Conservation (phyloP, 2,113 vertebrate species). For the Apistogramma diplotaenia region DNA sequence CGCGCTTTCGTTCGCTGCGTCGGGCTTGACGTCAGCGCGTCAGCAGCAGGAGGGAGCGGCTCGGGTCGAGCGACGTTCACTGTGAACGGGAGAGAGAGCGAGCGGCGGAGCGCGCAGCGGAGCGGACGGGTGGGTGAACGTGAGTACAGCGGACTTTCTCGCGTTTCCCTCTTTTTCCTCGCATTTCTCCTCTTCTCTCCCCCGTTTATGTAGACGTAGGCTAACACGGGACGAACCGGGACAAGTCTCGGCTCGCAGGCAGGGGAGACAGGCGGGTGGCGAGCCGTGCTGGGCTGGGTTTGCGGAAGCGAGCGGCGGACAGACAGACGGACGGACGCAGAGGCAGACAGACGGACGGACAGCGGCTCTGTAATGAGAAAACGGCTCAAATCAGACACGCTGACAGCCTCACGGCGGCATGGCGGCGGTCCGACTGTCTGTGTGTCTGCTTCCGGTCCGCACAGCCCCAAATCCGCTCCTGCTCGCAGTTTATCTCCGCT, state of each 20-base stretch:
- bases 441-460: neutral
- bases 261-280: conserved; percentile 24
- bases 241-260: neutral
- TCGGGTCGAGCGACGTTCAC: conserved; percentile 54
- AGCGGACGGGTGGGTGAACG: conserved; percentile 63
- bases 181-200: neutral
- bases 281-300: conserved; percentile 56
- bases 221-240: neutral
- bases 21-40: conserved; percentile 15
- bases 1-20: rapidly evolving
- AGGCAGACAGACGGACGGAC: conserved; percentile 49
- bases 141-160: conserved; percentile 53
- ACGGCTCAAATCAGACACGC: neutral
- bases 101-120: conserved; percentile 28
- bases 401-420: neutral
- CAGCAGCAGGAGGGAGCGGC: conserved; percentile 71
- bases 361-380: conserved; percentile 10
- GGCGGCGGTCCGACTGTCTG: conserved; percentile 1
- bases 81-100: conserved; percentile 22
- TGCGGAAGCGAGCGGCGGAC: conserved; percentile 70
- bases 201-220: neutral
- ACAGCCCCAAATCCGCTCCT: neutral
- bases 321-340: conserved; percentile 16
- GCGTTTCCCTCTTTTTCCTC: neutral
- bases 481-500: neutral